Base-by-base conservation (phyloP, 2,888 invertebrate genomes). In the Amphipyra tragopoginis region DNA sequence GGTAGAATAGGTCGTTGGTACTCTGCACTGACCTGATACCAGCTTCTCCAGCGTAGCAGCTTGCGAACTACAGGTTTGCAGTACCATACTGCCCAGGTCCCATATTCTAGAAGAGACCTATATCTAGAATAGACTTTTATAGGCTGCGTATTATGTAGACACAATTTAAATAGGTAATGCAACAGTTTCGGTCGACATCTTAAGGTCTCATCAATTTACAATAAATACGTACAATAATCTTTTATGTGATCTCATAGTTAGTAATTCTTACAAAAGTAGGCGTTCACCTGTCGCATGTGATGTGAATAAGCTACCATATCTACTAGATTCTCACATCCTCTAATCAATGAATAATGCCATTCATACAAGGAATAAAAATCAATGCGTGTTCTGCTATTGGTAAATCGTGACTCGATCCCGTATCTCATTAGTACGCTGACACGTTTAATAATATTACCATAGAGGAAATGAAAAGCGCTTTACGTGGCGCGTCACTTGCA, bases 361-460 rank as follows among this genome's bases (percentile, higher is more conserved):
- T 78, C 79, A 80, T 81, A 58, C 52, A 54, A 66, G 59, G 57
- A 63, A 63, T 59, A 66, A 73, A 65, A 68, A 71, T 72, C 67
- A 68, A 70, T 56, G 64, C 45, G 57, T 61, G 70, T 78, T 77
- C 74, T 81, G 76, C 59, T 80, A 79, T 85, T 72, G 74, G 78
- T 74, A 77, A 80, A 78, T 87, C 89, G 88, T 88, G 87, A 85
- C 84, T 82, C 52, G 83, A 72, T 77, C 62, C 77, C 75, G 88
- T 81, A 88, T 89, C 82, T 86, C 82, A 89, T 90, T 90, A 88
- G 86, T 88, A 90, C 88, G 86, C 87, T 90, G 88, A 90, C 92
- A 89, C 88, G 89, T 88, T 85, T 88, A 87, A 81, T 84, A 78
- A 79, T 86, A 87, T 90, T 87, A 89, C 83, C 88, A 87, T 87